These are phyloP conservation scores for Falco naumanni DNA, from an alignment of 2,797 vertebrate genomes.

Conservation along the genomic window DNA sequence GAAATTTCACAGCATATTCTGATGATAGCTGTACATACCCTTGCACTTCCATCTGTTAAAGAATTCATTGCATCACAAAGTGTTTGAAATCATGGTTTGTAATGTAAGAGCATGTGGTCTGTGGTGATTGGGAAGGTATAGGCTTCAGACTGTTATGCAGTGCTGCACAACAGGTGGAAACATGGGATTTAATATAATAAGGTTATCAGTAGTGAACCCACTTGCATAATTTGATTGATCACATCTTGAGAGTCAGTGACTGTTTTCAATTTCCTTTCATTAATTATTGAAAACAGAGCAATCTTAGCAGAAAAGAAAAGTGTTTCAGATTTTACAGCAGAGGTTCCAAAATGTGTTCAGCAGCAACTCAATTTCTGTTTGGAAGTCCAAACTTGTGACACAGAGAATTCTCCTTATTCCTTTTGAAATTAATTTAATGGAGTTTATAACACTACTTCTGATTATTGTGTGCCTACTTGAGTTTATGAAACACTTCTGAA, in stretches of 20 bases:
- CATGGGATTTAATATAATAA: neutral
- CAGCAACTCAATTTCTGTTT: neutral
- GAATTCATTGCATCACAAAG: neutral
- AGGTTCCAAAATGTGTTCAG: neutral
- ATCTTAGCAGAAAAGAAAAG: neutral
- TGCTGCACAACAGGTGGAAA: neutral
- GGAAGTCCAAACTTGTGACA: neutral
- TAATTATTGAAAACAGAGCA: constrained; percentile 13
- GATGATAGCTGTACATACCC: neutral
- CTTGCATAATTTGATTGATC: neutral
- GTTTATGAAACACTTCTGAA: neutral
- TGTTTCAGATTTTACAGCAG: neutral
- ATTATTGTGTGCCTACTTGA: neutral
- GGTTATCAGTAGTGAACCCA: neutral
- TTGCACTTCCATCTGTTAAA: neutral
- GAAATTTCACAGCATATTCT: neutral
- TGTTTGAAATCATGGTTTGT: neutral
- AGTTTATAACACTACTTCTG: neutral
- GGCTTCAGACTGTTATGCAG: neutral
- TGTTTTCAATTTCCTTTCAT: constrained; percentile 29
- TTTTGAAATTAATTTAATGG: neutral
- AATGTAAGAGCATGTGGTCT: neutral
- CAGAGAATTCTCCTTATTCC: neutral
- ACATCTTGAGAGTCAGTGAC: neutral
- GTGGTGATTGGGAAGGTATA: neutral